A percentile compares a stretch with the other conserved stretches of the same genome.
Conservation (phyloP, 1,140 invertebrate genomes). For the Sycophila sp. region DNA sequence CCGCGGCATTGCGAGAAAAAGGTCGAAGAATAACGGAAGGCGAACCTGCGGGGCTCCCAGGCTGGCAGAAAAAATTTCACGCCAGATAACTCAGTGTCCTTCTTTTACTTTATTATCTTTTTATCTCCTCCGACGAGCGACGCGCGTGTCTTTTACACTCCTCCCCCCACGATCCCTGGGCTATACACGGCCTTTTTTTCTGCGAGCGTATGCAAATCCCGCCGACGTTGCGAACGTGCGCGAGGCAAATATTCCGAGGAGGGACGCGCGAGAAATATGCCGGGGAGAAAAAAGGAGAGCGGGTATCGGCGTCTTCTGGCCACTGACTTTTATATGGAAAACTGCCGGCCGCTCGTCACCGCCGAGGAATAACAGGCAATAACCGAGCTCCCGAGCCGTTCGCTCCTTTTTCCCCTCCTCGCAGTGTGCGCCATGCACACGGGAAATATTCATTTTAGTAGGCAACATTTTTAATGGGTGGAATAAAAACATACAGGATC, state of each 20-base stretch:
- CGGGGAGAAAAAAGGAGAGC: slow-evolving; percentile 26
- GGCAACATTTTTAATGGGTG: background rate
- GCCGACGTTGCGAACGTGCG: too few species aligned
- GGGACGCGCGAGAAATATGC: slow-evolving; percentile 18
- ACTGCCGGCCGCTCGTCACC: slow-evolving; percentile 8
- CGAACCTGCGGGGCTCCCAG: too few species aligned
- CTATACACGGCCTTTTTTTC: slow-evolving; percentile 24
- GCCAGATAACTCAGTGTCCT: slow-evolving; percentile 32
- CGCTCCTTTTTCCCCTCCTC: too few species aligned
- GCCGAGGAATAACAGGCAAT: slow-evolving; percentile 29
- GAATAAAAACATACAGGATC: too few species aligned
- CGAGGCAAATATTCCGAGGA: slow-evolving; percentile 42
- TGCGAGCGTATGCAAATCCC: slow-evolving; percentile 50
- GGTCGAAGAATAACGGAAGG: background rate
- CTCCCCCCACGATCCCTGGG: background rate
- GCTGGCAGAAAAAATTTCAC: slow-evolving; percentile 23
- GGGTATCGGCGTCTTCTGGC: slow-evolving; percentile 44
- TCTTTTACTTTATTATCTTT: slow-evolving; percentile 40
- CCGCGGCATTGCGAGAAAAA: background rate
- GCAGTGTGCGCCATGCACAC: background rate
- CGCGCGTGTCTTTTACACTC: slow-evolving; percentile 28
- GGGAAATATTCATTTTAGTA: slow-evolving; percentile 13
- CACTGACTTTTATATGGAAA: slow-evolving; percentile 48
- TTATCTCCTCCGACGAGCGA: slow-evolving; percentile 16
- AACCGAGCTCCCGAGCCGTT: slow-evolving; percentile 1